Conservation (phyloP, 2,888 invertebrate species). For the Oxytorus armatus region DNA sequence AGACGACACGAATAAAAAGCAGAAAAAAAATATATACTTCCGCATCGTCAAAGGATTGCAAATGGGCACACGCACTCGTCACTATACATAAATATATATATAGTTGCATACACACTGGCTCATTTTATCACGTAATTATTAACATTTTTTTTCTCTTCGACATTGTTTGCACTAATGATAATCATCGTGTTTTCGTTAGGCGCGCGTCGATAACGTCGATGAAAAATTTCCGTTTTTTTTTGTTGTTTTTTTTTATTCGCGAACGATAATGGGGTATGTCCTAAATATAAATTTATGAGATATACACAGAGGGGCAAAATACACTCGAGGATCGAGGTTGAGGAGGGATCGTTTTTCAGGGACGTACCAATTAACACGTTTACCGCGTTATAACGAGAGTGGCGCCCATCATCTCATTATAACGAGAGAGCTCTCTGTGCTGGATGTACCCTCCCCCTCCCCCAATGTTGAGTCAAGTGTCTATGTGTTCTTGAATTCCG, state of each 20-base stretch:
- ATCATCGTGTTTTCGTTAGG: constrained; percentile 8
- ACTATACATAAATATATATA: too few relatives aligned
- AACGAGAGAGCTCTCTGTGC: constrained; percentile 44
- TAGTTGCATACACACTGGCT: background rate
- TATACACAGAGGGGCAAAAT: background rate
- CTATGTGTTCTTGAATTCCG: constrained; percentile 51
- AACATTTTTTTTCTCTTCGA: background rate
- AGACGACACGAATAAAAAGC: background rate
- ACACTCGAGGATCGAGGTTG: constrained; percentile 24
- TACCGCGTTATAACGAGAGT: constrained; percentile 41
- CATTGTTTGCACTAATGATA: constrained; percentile 1
- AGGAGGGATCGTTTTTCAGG: constrained; percentile 49
- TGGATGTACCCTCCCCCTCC: too few relatives aligned
- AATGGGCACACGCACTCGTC: constrained; percentile 6
- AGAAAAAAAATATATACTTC: constrained; percentile 18
- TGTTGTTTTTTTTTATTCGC: background rate
- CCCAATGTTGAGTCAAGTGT: constrained; percentile 45
- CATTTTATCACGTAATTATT: constrained; percentile 12
- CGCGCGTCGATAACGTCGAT: constrained; percentile 8
- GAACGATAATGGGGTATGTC: background rate
- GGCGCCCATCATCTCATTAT: constrained; percentile 63
- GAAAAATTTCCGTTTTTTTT: constrained; percentile 11
- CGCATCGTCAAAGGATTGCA: constrained; percentile 20
- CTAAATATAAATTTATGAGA: constrained; percentile 11
- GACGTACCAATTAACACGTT: constrained; percentile 64